These are phyloP conservation scores for Musca domestica DNA, from an alignment of 1,140 invertebrate genomes.

Conservation along the genomic window DNA sequence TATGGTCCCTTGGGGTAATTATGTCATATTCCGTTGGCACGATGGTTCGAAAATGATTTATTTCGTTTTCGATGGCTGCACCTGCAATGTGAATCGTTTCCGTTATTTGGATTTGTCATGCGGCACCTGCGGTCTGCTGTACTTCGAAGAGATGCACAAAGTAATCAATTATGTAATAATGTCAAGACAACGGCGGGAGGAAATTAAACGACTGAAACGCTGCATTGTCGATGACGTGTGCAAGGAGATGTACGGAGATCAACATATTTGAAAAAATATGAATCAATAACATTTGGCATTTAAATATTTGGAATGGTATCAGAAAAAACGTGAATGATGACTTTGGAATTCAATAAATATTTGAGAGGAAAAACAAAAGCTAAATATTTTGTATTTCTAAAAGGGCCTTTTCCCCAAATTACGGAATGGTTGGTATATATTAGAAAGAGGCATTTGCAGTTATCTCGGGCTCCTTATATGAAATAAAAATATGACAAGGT, in stretches of 20 bases:
- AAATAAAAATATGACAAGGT: too few relatives aligned
- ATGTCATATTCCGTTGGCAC: conserved; percentile 47
- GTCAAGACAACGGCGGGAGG: not conserved
- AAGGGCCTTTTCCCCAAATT: too few relatives aligned
- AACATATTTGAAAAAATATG: not conserved
- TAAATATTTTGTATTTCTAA: too few relatives aligned
- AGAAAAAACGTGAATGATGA: not conserved
- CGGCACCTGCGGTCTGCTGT: conserved; percentile 47
- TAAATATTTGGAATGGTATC: not conserved
- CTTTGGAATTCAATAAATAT: too few relatives aligned
- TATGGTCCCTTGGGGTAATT: conserved; percentile 52
- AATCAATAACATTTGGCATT: not conserved
- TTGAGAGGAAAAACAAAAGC: too few relatives aligned
- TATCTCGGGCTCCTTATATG: too few relatives aligned
- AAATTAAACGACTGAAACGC: conserved; percentile 12
- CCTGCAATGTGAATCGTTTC: conserved; percentile 49
- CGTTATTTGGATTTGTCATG: conserved; percentile 47
- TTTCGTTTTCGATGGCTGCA: conserved; percentile 49
- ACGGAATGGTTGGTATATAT: too few relatives aligned
- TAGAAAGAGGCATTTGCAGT: too few relatives aligned
- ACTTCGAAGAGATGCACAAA: conserved; percentile 42
- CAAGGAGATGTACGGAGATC: conserved; percentile 22
- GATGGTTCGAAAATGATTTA: conserved; percentile 42
- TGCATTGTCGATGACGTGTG: conserved; percentile 27
- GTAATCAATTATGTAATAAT: conserved; percentile 47